Evolutionary conservation across 2,888 invertebrate species (phyloP), one percentile per base, ranked within the genome.

Genomic region (Sericinus montela): DNA sequence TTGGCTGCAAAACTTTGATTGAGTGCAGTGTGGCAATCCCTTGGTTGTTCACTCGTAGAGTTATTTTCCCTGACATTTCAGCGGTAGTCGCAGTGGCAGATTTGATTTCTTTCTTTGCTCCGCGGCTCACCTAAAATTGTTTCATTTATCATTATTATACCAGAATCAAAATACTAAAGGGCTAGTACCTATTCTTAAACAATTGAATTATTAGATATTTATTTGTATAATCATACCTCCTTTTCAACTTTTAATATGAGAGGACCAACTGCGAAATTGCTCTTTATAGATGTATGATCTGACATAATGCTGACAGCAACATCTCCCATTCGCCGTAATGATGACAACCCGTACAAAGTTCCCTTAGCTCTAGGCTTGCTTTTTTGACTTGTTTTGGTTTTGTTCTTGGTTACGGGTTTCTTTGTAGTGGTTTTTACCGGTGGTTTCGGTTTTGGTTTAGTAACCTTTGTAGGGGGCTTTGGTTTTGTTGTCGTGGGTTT

Each of bases 51-150:
- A 96, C 93, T 61, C 93, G 90, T 56, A 96, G 86, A 65, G 92
- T 95, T 50, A 96, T 83, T 75, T 93, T 93, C 25, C 96, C 96
- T 43, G 91, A 90, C 95, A 96, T 95, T 82, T 96, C 95, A 1
- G 94, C 95, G 0, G 96, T 96, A 2, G 95, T 95, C 0, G 96
- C 96, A 0, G 95, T 96, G 1, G 96, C 96, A 59, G 95, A 95
- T 73, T 95, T 93, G 52, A 96, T 81, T 79, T 95, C 95, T 63
- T 95, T 93, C 65, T 95, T 94, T 30, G 93, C 93, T 34, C 94
- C 94, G 53, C 93, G 91, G 36, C 94, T 94, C 62, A 95, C 93
- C 91, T 93, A 63, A 25, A 77, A 64, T 72, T 46, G 55, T 40
- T 48, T 51, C 38, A 15, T 13, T 38, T n/a, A 47, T 45, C 55